These are phyloP conservation scores for Thumatha senex DNA, from an alignment of 2,888 invertebrate genomes.

Conservation along the genomic window DNA sequence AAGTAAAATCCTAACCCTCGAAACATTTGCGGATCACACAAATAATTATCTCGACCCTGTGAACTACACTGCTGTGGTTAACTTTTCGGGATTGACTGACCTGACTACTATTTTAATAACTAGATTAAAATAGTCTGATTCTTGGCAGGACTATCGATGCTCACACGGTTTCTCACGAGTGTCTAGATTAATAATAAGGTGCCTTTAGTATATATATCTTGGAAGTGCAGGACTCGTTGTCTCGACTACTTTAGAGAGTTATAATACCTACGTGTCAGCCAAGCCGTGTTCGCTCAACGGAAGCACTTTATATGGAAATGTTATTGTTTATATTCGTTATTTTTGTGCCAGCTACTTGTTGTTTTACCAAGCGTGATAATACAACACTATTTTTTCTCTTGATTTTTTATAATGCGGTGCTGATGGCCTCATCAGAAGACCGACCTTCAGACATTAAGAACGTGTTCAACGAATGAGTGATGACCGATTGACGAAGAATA, in stretches of 20 bases:
- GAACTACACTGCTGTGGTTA: too few species aligned
- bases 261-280: neutral
- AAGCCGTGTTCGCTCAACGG: neutral
- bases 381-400: neutral
- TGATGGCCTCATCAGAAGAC: too few species aligned
- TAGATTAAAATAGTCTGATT: neutral
- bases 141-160: conserved; percentile 4
- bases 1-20: too few species aligned
- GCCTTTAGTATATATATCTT: neutral
- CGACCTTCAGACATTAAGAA: too few species aligned
- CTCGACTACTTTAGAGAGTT: neutral
- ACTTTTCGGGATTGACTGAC: too few species aligned
- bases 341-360: neutral
- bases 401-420: too few species aligned
- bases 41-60: too few species aligned
- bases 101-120: too few species aligned
- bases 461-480: too few species aligned
- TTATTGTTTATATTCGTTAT: neutral
- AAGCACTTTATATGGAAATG: conserved; percentile 1
- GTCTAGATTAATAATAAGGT: conserved; percentile 7
- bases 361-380: neutral
- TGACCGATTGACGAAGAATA: too few species aligned
- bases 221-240: neutral
- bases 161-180: conserved; percentile 2
- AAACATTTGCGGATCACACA: too few species aligned